Evolutionary conservation across 2,113 vertebrate genomes (phyloP), one percentile per base, ranked within the genome.

Genomic region (Symphodus melops): DNA sequence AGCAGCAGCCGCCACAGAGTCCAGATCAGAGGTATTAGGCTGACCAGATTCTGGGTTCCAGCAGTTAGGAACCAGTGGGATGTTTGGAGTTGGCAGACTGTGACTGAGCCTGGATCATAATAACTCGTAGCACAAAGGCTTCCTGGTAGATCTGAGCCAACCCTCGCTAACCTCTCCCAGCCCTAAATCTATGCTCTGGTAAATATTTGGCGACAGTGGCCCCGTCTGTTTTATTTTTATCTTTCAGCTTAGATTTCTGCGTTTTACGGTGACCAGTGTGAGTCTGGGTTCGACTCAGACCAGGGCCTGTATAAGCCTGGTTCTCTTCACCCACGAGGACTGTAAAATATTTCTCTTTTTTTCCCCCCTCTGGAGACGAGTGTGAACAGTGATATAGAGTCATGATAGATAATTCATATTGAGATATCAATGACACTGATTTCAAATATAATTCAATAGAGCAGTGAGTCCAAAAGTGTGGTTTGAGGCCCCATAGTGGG

Each of bases 21-120:
- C 77, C 79, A 86, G 88, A 86, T 86, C 81, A 86, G 75, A 79
- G 68, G 80, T 55, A 83, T 84, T 81, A 72, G 58, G 68, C 69
- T 39, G 72, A 12, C 33, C 11, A 73, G 61, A 59, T 60, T 54
- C 68, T 68, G 19, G 58, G 58, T 49, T 77, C 72, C 71, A 79
- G 75, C 82, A 75, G 78, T 65, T 64, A 71, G 62, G 63, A 84
- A 78, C 65, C 76, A 70, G 59, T 8, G 23, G 69, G 66, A 79
- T 73, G 68, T 83, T 65, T 79, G 72, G 59, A 71, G 72, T 62
- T 71, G 64, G 68, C 68, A 62, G 68, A 77, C 75, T 72, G 60
- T 42, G 71, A 77, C 57, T 33, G 11, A 14, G 49, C 52, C 56
- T 57, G 67, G 39, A 67, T 67, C 60, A 39, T 77, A 63, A 79